phyloP scores from a whole-genome alignment of 2,888 invertebrate genomes.

The Callyntrura sp. region DNA sequence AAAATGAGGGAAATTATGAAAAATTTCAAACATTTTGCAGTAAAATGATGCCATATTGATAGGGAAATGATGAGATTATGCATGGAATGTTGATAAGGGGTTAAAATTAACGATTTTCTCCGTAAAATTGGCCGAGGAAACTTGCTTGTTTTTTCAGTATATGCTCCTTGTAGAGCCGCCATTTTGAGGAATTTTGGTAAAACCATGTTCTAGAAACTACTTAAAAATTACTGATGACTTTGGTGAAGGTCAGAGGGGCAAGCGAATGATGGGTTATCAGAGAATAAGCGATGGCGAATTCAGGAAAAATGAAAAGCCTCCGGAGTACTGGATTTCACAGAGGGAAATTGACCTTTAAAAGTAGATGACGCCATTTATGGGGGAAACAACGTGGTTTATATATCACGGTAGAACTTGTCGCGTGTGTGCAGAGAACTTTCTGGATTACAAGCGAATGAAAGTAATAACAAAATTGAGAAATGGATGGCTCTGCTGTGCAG shows the following conservation, averaged over 20 bases:
- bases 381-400: neutral
- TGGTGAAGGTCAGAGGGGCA: neutral
- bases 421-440: neutral
- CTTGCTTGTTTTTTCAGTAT: too few relatives aligned
- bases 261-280: neutral
- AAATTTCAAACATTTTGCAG: neutral
- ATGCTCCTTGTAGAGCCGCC: constrained; percentile 55
- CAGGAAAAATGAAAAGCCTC: constrained; percentile 64
- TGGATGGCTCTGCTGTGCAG: constrained; percentile 46
- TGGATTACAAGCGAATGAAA: constrained; percentile 11
- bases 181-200: constrained; percentile 36
- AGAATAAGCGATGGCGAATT: constrained; percentile 60
- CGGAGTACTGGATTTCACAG: neutral
- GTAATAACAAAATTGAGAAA: constrained; percentile 14
- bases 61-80: neutral
- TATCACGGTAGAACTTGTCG: neutral
- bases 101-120: constrained; percentile 4
- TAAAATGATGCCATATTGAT: neutral
- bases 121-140: too few relatives aligned
- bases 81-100: neutral
- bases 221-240: constrained; percentile 66
- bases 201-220: constrained; percentile 39
- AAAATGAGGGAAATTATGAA: constrained; percentile 33
- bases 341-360: constrained; percentile 36
- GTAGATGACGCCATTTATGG: neutral